Percentiles rank a stretch among this genome's conserved stretches.
phyloP scores from a whole-genome alignment of 1,140 invertebrate species.

The Zophobas atratus region DNA sequence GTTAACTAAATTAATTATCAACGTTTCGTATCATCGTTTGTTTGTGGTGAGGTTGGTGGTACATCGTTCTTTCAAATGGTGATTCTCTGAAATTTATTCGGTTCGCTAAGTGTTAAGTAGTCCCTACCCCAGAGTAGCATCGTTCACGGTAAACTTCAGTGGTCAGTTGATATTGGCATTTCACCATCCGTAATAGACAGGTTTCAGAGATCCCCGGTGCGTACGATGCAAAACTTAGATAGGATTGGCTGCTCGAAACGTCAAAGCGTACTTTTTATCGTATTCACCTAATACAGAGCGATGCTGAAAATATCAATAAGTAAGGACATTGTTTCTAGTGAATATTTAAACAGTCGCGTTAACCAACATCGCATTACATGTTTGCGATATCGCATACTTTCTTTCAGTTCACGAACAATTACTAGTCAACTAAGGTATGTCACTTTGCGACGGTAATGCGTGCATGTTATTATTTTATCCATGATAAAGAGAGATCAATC shows the following conservation, averaged over 20 bases:
- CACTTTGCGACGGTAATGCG: conserved; percentile 39
- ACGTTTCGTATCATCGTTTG: conserved; percentile 39
- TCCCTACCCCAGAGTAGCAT: conserved; percentile 46
- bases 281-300: too few species aligned
- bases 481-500: conserved; percentile 49
- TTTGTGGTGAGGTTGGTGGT: conserved; percentile 50
- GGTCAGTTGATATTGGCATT: conserved; percentile 55
- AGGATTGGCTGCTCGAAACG: background rate
- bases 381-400: background rate
- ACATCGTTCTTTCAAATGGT: conserved; percentile 55
- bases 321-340: too few species aligned
- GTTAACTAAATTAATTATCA: conserved; percentile 1
- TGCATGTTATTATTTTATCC: conserved; percentile 49
- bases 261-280: too few species aligned
- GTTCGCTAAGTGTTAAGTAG: conserved; percentile 48
- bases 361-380: too few species aligned
- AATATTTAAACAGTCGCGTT: too few species aligned
- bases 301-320: too few species aligned
- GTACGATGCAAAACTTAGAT: conserved; percentile 16
- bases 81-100: conserved; percentile 55
- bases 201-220: conserved; percentile 18
- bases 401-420: conserved; percentile 5
- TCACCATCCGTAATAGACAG: conserved; percentile 44
- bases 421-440: conserved; percentile 38
- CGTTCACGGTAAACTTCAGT: conserved; percentile 47